Percentiles rank a stretch among this genome's conserved stretches.
Evolutionary conservation across 2,113 vertebrate species (phyloP).

Genomic region (Xyliphius kryptos): DNA sequence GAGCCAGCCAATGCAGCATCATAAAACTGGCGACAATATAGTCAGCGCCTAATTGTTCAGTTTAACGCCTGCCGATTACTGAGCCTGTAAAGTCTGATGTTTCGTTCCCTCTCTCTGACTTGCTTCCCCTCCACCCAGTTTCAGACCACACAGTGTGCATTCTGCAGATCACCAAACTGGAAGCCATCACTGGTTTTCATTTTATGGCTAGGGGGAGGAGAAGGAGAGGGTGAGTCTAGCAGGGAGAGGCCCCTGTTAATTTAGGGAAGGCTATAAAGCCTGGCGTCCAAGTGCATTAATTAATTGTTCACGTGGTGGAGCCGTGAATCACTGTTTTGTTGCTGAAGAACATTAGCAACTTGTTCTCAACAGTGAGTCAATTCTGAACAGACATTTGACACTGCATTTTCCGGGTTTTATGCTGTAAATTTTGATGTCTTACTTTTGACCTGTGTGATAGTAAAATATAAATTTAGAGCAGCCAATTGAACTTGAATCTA

Average conservation of each 20-base stretch:
- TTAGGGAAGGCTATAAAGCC: slow-evolving; percentile 49
- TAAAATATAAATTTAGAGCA: too few relatives aligned
- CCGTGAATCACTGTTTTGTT: slow-evolving; percentile 38
- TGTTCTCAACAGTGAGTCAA: slow-evolving; percentile 28
- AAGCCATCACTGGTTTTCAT: slow-evolving; percentile 42
- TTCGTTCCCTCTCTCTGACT: slow-evolving; percentile 37
- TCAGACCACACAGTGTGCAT: slow-evolving; percentile 61
- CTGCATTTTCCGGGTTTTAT: slow-evolving; percentile 32
- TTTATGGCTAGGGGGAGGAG: slow-evolving; percentile 55
- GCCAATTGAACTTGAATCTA: too few relatives aligned
- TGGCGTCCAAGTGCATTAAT: slow-evolving; percentile 52
- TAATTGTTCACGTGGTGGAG: slow-evolving; percentile 46
- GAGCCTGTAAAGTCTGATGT: slow-evolving; percentile 59
- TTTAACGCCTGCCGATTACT: slow-evolving; percentile 69
- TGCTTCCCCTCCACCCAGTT: slow-evolving; percentile 5
- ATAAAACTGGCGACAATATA: slow-evolving; percentile 60
- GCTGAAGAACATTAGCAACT: slow-evolving; percentile 39
- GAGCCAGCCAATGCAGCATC: slow-evolving; percentile 35
- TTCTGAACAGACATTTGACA: slow-evolving; percentile 9
- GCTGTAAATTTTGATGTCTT: too few relatives aligned
- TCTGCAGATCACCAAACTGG: slow-evolving; percentile 54
- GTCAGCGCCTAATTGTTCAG: slow-evolving; percentile 68
- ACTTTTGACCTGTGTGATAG: too few relatives aligned
- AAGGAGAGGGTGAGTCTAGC: slow-evolving; percentile 53
- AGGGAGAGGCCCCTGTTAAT: slow-evolving; percentile 52